Evolutionary conservation across 2,888 invertebrate species (phyloP).

Genomic region (Drosophila colorata): DNA sequence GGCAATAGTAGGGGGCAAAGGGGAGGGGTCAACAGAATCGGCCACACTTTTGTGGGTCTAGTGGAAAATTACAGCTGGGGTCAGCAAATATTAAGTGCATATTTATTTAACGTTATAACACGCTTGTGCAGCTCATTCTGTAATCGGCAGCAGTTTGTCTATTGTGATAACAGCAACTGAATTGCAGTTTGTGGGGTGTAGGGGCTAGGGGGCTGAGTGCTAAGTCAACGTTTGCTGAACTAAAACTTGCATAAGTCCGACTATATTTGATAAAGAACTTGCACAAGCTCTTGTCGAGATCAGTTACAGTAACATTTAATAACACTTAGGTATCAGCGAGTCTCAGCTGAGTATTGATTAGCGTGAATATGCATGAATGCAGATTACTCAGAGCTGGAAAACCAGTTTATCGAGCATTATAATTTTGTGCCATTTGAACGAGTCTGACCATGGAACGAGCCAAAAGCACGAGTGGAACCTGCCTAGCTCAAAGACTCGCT

Average conservation of each 20-base stretch:
- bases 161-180: constrained; percentile 24
- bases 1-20: background rate
- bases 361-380: constrained; percentile 19
- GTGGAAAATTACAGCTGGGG: constrained; percentile 51
- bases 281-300: constrained; percentile 15
- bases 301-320: background rate
- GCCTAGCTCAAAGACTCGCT: constrained; percentile 3
- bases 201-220: constrained; percentile 4
- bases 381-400: constrained; percentile 23
- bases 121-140: constrained; percentile 49
- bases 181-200: background rate
- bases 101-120: constrained; percentile 17
- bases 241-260: constrained; percentile 26
- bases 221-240: constrained; percentile 30
- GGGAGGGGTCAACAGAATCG: background rate
- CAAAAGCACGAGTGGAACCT: constrained; percentile 18
- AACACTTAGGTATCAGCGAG: background rate
- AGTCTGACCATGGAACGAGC: constrained; percentile 15
- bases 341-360: constrained; percentile 4
- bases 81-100: constrained; percentile 23
- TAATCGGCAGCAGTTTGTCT: constrained; percentile 28
- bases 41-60: constrained; percentile 8
- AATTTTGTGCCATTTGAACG: constrained; percentile 22
- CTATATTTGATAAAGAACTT: constrained; percentile 18
- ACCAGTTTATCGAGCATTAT: constrained; percentile 37